Evolutionary conservation across 1,140 invertebrate species (phyloP).

Genomic region (Cecropterus lyciades): DNA sequence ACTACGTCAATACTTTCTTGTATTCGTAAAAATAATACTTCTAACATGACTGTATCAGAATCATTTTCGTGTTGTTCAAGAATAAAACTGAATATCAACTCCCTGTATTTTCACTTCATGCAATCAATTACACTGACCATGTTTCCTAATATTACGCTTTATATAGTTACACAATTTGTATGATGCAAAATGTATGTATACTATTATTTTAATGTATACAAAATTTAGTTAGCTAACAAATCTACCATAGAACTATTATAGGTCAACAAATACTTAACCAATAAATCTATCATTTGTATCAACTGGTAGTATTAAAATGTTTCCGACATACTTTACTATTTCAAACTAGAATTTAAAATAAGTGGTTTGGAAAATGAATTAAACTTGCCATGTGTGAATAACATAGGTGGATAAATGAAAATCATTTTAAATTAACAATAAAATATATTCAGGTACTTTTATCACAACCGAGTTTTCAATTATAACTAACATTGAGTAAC

Average conservation of each 20-base stretch:
- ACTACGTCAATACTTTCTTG: constrained; percentile 14
- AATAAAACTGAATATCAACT: constrained; percentile 44
- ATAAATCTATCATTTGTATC: too few species aligned
- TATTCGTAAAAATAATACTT: constrained; percentile 31
- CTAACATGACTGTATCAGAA: constrained; percentile 33
- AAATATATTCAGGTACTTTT: constrained; percentile 54
- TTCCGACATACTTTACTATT: too few species aligned
- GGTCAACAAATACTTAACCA: too few species aligned
- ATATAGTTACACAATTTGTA: too few species aligned
- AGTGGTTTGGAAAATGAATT: too few species aligned
- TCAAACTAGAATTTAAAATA: too few species aligned
- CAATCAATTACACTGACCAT: background rate
- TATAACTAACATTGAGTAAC: constrained; percentile 35
- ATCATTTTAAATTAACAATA: constrained; percentile 33
- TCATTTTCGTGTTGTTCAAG: constrained; percentile 22
- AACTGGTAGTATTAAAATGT: background rate
- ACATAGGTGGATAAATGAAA: background rate
- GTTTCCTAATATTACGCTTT: background rate
- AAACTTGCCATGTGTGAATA: too few species aligned
- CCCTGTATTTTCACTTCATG: constrained; percentile 47
- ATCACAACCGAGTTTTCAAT: constrained; percentile 50
- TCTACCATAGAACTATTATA: too few species aligned
- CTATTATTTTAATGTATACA: too few species aligned
- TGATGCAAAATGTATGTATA: too few species aligned
- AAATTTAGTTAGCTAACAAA: too few species aligned